Conservation (phyloP, 2,888 invertebrate genomes). For the Automeris io region DNA sequence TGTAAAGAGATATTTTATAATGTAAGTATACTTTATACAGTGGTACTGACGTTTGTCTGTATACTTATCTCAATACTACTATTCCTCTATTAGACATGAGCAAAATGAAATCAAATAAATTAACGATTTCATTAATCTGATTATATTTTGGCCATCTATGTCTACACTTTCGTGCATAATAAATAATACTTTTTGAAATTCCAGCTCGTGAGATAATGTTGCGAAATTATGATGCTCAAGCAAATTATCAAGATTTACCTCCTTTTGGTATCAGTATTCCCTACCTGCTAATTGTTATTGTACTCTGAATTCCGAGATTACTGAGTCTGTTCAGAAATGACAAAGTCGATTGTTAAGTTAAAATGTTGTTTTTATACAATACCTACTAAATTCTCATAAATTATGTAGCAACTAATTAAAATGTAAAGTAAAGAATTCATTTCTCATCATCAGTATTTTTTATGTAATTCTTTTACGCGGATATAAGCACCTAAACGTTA, state of each 20-base stretch:
- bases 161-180: neutral
- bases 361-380: neutral
- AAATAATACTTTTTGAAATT: neutral
- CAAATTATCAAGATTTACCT: neutral
- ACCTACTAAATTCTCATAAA: neutral
- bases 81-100: neutral
- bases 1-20: too few relatives aligned
- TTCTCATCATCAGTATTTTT: constrained; percentile 1
- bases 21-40: too few relatives aligned
- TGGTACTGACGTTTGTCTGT: neutral
- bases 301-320: neutral
- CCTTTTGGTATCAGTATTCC: neutral
- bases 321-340: neutral
- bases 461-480: constrained; percentile 7
- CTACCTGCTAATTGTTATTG: neutral
- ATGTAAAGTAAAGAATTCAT: neutral
- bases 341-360: constrained; percentile 1
- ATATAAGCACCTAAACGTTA: constrained; percentile 5
- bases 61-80: neutral
- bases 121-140: too few relatives aligned
- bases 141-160: neutral
- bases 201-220: neutral
- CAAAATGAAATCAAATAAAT: neutral
- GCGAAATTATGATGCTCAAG: neutral
- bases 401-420: constrained; percentile 1